These are phyloP conservation scores for Galagoides demidoff DNA, from an alignment of 2,797 vertebrate genomes.

Conservation along the genomic window DNA sequence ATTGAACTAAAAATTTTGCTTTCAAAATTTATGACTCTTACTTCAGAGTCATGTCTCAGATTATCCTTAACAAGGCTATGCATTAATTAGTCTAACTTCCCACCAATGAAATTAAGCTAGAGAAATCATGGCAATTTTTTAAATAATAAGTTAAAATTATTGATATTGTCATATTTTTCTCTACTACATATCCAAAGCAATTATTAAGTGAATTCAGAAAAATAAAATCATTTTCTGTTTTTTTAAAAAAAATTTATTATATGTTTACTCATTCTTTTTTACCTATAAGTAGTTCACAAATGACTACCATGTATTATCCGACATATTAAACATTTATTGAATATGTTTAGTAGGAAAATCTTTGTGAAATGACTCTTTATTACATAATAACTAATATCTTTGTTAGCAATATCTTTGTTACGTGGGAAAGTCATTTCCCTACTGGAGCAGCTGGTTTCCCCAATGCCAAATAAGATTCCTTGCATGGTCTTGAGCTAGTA, in stretches of 20 bases:
- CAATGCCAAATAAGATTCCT: neutral
- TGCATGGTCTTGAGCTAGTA: neutral
- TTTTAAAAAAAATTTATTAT: neutral
- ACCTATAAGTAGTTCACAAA: neutral
- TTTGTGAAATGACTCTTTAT: neutral
- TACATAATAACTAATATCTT: neutral
- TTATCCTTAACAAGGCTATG: neutral
- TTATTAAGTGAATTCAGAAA: neutral
- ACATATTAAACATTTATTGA: neutral
- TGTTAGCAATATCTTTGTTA: neutral
- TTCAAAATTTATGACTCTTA: slow-evolving; percentile 4
- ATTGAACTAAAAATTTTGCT: neutral
- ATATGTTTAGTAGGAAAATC: neutral
- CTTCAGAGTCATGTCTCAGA: neutral
- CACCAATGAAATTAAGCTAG: slow-evolving; percentile 3
- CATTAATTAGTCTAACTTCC: neutral
- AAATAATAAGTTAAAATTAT: neutral
- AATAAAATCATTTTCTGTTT: neutral
- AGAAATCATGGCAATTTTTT: neutral
- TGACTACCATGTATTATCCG: neutral
- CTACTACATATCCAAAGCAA: neutral
- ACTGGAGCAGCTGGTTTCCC: accelerated
- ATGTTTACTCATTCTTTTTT: neutral
- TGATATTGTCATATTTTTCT: neutral
- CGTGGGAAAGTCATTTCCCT: neutral